Conservation (phyloP, 1,140 invertebrate genomes). For the Drosophila ananassae region DNA sequence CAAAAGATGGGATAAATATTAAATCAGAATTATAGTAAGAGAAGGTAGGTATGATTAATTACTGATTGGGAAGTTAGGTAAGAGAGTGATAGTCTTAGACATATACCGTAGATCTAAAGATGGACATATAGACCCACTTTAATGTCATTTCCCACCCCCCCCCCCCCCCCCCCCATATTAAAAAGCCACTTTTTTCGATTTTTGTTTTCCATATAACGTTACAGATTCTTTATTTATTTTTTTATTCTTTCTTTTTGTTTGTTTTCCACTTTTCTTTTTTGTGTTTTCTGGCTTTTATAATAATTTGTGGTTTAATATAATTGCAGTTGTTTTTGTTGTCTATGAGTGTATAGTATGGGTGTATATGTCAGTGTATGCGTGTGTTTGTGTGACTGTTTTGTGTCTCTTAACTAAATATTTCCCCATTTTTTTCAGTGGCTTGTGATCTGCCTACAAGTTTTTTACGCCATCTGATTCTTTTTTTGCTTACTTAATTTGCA, state of each 20-base stretch:
- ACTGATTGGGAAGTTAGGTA: no score
- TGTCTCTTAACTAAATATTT: conserved; percentile 71
- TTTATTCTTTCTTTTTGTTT: conserved; percentile 51
- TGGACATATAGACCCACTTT: neutral
- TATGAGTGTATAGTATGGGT: conserved; percentile 45
- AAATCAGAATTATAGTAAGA: no score
- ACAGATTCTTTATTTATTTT: conserved; percentile 82
- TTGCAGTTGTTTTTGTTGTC: conserved; percentile 67
- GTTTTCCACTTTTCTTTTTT: conserved; percentile 61
- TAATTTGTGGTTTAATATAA: conserved; percentile 80
- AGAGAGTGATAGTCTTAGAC: no score
- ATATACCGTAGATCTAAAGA: no score
- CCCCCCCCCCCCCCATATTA: neutral
- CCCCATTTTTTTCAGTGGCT: conserved; percentile 25
- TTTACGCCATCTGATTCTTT: conserved; percentile 29
- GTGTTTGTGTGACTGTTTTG: conserved; percentile 35
- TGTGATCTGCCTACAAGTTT: conserved; percentile 48
- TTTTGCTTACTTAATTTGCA: conserved; percentile 22
- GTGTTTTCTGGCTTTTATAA: conserved; percentile 72
- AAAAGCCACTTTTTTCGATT: conserved; percentile 18
- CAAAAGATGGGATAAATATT: neutral
- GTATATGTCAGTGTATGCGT: conserved; percentile 36
- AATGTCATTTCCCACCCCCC: no score
- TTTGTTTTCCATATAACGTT: conserved; percentile 83
- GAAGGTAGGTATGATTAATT: no score